These are phyloP conservation scores for Trachelus tabidus DNA, from an alignment of 2,888 invertebrate species.

Conservation along the genomic window DNA sequence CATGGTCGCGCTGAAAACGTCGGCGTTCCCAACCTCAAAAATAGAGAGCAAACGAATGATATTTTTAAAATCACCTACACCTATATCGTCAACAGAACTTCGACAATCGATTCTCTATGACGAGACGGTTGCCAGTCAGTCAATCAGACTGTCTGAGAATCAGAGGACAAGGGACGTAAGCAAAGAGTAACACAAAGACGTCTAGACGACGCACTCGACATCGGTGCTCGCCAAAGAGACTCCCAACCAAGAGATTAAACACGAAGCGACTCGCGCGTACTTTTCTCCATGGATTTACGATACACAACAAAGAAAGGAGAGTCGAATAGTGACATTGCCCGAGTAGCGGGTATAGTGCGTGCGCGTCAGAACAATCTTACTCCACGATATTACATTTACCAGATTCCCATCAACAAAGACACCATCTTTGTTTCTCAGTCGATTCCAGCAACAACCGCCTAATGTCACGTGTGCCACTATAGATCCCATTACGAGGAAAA, in stretches of 20 bases:
- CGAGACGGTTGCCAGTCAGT: not conserved
- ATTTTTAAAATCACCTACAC: not conserved
- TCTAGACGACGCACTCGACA: not conserved
- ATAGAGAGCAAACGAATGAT: slow-evolving; percentile 1
- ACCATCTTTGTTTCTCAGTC: not conserved
- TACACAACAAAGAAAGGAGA: not conserved
- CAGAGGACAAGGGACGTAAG: not conserved
- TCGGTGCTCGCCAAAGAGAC: not conserved
- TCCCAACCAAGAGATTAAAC: not conserved
- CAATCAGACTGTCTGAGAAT: not conserved
- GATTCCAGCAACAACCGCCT: not conserved
- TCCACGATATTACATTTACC: not conserved
- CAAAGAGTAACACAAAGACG: not conserved
- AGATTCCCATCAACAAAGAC: not conserved
- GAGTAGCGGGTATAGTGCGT: not conserved
- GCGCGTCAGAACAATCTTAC: not conserved
- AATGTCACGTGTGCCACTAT: not conserved
- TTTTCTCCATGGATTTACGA: not conserved
- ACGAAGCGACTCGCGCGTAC: not conserved
- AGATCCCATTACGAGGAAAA: not conserved
- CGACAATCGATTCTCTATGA: not conserved
- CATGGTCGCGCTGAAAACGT: not conserved
- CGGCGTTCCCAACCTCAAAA: not conserved
- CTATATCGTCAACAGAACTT: not conserved
- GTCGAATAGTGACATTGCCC: not conserved